Conservation (phyloP, 2,113 vertebrate species). For the Lepidothrix coronata region DNA sequence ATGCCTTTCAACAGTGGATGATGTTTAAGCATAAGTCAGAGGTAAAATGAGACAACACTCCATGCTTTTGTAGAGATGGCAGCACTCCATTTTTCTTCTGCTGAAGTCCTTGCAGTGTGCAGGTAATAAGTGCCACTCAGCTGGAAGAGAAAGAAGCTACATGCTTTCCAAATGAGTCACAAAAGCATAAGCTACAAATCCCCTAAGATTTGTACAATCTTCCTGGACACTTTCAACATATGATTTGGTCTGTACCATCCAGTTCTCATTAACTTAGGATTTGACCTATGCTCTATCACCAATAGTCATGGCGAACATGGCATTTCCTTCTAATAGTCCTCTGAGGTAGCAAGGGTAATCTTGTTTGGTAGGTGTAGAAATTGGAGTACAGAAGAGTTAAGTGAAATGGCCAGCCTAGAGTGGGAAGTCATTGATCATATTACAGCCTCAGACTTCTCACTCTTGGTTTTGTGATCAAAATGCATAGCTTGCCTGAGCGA, state of each 20-base stretch:
- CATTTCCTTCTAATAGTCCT: not conserved
- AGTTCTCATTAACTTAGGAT: not conserved
- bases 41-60: not conserved
- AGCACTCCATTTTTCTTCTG: not conserved
- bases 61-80: not conserved
- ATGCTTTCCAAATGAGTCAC: not conserved
- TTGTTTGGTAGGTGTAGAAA: not conserved
- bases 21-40: conserved; percentile 1
- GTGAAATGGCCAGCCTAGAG: not conserved
- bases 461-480: not conserved
- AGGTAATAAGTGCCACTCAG: not conserved
- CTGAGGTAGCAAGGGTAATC: not conserved
- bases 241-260: not conserved
- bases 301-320: fast-evolving
- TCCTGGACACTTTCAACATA: not conserved
- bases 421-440: fast-evolving
- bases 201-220: not conserved
- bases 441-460: not conserved
- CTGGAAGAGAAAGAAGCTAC: not conserved
- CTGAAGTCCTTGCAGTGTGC: not conserved
- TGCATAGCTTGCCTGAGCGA: not conserved
- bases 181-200: not conserved
- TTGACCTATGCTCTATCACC: not conserved
- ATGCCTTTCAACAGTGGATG: not conserved
- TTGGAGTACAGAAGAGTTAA: not conserved